Conservation (phyloP, 1,140 invertebrate species). For the Ceratosolen fusciceps region DNA sequence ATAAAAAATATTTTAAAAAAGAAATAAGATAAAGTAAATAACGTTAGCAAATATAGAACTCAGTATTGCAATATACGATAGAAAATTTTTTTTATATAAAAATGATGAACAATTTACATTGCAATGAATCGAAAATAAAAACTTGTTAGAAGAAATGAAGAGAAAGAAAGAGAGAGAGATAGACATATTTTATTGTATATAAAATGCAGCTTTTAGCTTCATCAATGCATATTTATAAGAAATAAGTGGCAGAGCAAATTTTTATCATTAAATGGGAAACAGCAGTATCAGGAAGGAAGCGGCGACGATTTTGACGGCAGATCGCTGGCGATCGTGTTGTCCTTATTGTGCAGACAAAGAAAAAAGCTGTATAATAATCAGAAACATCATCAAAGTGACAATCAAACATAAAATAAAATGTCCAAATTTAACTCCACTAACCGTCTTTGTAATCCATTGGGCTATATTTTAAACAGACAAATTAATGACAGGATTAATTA, state of each 20-base stretch:
- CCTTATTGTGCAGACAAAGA: slow-evolving; percentile 13
- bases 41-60: no score
- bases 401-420: not conserved
- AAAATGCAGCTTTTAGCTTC: not conserved
- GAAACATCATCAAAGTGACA: not conserved
- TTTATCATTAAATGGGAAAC: slow-evolving; percentile 38
- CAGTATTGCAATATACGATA: no score
- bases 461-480: slow-evolving; percentile 71
- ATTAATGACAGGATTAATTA: slow-evolving; percentile 69
- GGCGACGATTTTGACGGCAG: slow-evolving; percentile 18
- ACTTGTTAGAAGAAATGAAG: not conserved
- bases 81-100: no score
- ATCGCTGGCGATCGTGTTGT: slow-evolving; percentile 33
- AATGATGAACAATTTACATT: no score
- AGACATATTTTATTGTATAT: not conserved
- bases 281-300: not conserved
- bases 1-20: not conserved
- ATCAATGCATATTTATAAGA: not conserved
- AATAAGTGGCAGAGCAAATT: not conserved
- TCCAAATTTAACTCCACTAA: not conserved
- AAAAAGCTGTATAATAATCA: slow-evolving; percentile 6
- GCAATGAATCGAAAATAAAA: no score
- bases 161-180: not conserved
- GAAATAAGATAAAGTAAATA: no score
- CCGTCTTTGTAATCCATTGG: slow-evolving; percentile 66